Evolutionary conservation across 2,888 invertebrate species (phyloP).

Genomic region (Heliconius cydno): DNA sequence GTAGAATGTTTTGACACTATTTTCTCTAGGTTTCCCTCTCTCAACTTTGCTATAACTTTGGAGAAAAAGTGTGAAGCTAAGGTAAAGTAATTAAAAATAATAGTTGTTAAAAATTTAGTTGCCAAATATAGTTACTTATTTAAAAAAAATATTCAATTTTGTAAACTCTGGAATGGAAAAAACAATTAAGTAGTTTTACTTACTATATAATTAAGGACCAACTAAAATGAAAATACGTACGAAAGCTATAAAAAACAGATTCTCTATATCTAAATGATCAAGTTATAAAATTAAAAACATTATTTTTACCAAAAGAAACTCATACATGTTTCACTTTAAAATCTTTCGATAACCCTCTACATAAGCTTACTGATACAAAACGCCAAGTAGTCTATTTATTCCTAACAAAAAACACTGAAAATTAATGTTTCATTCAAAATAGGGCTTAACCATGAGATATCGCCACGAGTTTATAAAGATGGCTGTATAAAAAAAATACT

Average conservation of each 20-base stretch:
- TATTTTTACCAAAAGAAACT: not conserved
- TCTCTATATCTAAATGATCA: too few species aligned
- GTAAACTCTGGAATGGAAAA: too few species aligned
- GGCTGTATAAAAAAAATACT: conserved; percentile 54
- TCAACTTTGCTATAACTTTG: not conserved
- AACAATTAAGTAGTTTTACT: too few species aligned
- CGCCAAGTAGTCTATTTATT: conserved; percentile 5
- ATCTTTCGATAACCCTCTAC: not conserved
- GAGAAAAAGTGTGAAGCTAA: not conserved
- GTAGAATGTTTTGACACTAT: too few species aligned
- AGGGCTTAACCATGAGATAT: conserved; percentile 31
- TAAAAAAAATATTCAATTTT: too few species aligned
- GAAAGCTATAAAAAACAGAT: too few species aligned
- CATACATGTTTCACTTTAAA: not conserved
- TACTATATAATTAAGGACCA: too few species aligned
- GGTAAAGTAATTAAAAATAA: not conserved
- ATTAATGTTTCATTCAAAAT: conserved; percentile 38
- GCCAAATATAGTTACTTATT: too few species aligned
- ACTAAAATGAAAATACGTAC: too few species aligned
- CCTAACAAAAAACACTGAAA: conserved; percentile 25
- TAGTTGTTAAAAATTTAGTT: too few species aligned
- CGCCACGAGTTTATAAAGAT: not conserved
- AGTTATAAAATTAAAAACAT: not conserved
- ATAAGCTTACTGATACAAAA: not conserved
- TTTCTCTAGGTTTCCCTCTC: too few species aligned